Base-by-base conservation (phyloP, 2,888 invertebrate species). In the Dolichomitus sp. region DNA sequence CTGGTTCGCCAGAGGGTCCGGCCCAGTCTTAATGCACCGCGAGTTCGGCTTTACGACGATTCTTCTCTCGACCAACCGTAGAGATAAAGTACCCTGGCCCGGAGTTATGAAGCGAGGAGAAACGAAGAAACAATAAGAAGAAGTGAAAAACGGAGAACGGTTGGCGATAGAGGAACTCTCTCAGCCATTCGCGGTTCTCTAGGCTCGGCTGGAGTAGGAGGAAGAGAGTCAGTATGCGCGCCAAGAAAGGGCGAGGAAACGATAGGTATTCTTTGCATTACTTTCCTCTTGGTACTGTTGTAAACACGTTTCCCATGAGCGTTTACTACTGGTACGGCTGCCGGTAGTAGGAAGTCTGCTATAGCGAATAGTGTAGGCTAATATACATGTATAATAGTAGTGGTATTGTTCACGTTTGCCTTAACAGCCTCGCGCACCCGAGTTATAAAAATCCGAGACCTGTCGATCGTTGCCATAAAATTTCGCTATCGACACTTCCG, bases 391-490 rank as follows among this genome's bases (percentile, higher is more conserved):
- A 33, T 61, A 37, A 19, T 19, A 9, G 9, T 30, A n/a, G 57
- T 59, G 63, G 33, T 40, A 33, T 57, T 74, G 57, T 72, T 79
- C 75, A 12, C 37, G 48, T 69, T 23, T 65, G 30, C 42, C 52
- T 72, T 83, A 81, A 82, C 80, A 54, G 81, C 70, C 75, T 52
- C 37, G 33, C 72, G 45, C 12, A 72, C 33, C 42, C 57, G 57
- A 27, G 85, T 82, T 78, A 81, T 87, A 84, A 87, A 87, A 73
- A 83, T 81, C 65, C 77, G 72, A 88, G 80, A 78, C 74, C 81
- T 42, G 82, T 83, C 87, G 85, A 86, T 85, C 74, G 84, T 54
- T 70, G 45, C 73, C 63, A 85, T 85, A 86, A 87, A 86, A 86
- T 45, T 81, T 81, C 54, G 61, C 73, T 54, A 77, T 81, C 54